Conservation (phyloP, 2,888 invertebrate genomes). For the Dysmachus trigonus region DNA sequence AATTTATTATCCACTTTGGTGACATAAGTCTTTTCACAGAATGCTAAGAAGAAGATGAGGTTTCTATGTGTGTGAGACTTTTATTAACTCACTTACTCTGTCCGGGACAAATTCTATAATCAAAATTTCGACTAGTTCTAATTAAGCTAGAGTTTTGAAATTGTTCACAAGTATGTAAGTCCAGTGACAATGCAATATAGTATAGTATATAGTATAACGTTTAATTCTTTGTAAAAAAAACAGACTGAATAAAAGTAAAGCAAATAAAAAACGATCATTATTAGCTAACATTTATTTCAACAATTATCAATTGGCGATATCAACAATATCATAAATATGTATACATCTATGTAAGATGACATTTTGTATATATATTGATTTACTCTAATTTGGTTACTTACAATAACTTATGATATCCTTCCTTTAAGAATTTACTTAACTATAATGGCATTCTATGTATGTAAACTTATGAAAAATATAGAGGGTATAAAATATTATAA, state of each 20-base stretch:
- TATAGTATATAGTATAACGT: too few species aligned
- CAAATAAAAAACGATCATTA: background rate
- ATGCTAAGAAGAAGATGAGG: too few species aligned
- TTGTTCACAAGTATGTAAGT: too few species aligned
- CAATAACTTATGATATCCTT: background rate
- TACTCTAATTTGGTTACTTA: background rate
- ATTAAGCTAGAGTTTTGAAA: too few species aligned
- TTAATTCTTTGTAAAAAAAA: too few species aligned
- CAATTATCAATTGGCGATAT: constrained; percentile 1
- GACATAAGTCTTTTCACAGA: too few species aligned
- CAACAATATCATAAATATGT: constrained; percentile 6
- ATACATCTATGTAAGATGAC: background rate
- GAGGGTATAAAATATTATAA: background rate
- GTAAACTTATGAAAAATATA: background rate
- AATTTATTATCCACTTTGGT: too few species aligned
- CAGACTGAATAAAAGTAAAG: background rate
- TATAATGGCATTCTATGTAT: background rate
- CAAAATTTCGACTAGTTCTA: too few species aligned
- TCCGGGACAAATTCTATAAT: too few species aligned
- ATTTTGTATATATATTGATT: background rate
- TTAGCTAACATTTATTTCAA: constrained; percentile 29
- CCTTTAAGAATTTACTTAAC: background rate
- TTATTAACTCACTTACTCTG: too few species aligned
- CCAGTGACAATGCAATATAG: too few species aligned
- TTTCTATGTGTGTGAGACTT: too few species aligned